Base-by-base conservation (phyloP, 1,140 invertebrate genomes). In the Lepidurus apus region DNA sequence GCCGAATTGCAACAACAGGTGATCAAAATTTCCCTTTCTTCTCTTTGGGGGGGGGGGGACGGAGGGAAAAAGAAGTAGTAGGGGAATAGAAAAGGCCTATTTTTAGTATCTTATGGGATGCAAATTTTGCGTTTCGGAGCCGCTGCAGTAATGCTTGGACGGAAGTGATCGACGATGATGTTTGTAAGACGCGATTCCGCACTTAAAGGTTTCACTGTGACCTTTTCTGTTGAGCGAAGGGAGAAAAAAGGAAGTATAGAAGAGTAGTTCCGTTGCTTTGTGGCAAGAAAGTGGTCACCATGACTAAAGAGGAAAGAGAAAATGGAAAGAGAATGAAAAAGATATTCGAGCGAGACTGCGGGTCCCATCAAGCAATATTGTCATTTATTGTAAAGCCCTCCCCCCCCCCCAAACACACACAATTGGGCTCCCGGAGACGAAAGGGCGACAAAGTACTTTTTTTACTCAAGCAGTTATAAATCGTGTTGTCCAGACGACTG, bases 81-180 rank as follows among this genome's bases (percentile, higher is more conserved):
- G 78, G 77, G 3, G 42, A 65, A n/a, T 43, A 78, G 43, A 74
- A 77, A 8, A 42, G 43, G 11, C 77, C 75, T 47, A 43, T 65
- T 65, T 65, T 65, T 21, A 21, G 53, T 65, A n/a, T 65, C 53
- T 65, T 65, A 78, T 26, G 53, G 21, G 17, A 65, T 21, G 53
- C 53, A 65, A 65, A 65, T 65, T 65, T 65, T 21, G 79, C 76
- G 1, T 73, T 24, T 5, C 9, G 74, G 45, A 26, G 77, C 79
- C 11, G 43, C 8, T 17, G 24, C 1, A 47, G 26, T 17, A 79
- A 13, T 65, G 17, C 21, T 42, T 74, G 45, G 42, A 53, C 77
- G n/a, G 7, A 79, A 24, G 73, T 47, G 73, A 9, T 53, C 74
- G 74, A 75, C 9, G 13, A 21, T 7, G 53, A 65, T 21, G 53